Base-by-base conservation (phyloP, 2,797 vertebrate genomes). In the Garrulus glandarius region DNA sequence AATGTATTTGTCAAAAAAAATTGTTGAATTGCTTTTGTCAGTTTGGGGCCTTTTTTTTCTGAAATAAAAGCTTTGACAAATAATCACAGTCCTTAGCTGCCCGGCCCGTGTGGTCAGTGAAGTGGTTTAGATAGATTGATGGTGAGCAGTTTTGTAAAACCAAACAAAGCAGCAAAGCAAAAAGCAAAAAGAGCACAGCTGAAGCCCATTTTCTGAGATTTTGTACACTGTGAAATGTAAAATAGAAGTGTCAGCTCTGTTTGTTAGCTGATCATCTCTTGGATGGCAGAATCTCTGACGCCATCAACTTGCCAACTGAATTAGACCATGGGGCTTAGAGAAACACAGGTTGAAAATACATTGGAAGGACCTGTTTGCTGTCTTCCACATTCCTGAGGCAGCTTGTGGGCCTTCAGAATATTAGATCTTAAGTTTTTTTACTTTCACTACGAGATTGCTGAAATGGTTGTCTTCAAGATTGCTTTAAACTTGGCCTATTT, bases 1-100 rank as follows among this genome's bases (percentile, higher is more conserved):
- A 92, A 94, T 95, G 87, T 90, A 74, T 95, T 96, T 92, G 72
- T 95, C 87, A 96, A 79, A 96, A 96, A 91, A 84, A 56, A 2
- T 69, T 63, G 69, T 88, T 92, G 59, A 94, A 97, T 93, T 93
- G 78, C 55, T 92, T 95, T 93, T 92, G 91, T 84, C 85, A 79
- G 71, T 36, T 63, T 32, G 53, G 17, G 12, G 17, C 8, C 30
- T 32, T 61, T 64, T 64, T 53, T 78, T 44, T 18, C 2, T 2
- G 4, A 78, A 92, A 88, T 69, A 82, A 90, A 90, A 49, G 60
- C 82, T 87, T 81, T 75, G 85, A 90, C 70, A 89, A 96, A 92
- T 89, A 95, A 90, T 94, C 77, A 78, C 34, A 76, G 91, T 67
- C 52, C 37, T 93, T 91, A 76, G 34, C 30, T 91, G 61, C 55